Base-by-base conservation (phyloP, 2,888 invertebrate species). In the Epistrophe grossulariae region DNA sequence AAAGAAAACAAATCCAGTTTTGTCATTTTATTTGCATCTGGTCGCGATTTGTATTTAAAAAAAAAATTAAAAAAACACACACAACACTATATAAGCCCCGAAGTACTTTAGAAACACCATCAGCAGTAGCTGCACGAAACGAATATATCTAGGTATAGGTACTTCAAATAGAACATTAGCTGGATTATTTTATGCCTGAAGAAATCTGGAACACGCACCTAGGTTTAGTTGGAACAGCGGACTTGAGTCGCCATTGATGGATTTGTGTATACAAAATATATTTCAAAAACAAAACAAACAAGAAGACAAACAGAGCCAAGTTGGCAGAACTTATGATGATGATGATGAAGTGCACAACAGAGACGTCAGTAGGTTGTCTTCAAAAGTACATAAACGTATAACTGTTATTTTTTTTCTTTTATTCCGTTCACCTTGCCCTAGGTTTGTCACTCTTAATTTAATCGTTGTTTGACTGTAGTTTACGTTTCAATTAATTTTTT, bases 151-250 rank as follows among this genome's bases (percentile, higher is more conserved):
- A n/a, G n/a, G n/a, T 55, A 60, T 66, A 24, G 1, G 3, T 24
- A 55, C 19, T 70, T 70, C 60, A 55, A 76, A 71, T 66, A 71
- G 76, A 76, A 83, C 76, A 76, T 83, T 79, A 87, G 83, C 66
- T 74, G 87, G 87, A 87, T 87, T 87, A 87, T 76, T 76, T 79
- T 79, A 74, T 76, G 72, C 87, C 52, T 68, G 66, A 76, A 55
- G 83, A 79, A 83, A 87, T 87, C 83, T 87, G 87, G 87, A 83
- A 74, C 87, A 87, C 83, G 85, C 74, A 87, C 57, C 74, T 48
- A 70, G 70, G 66, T 70, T 24, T 50, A 48, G 19, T 48, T 70
- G 59, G 28, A 66, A 31, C 52, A 15, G 45, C 45, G 43, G 76
- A 68, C 43, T 55, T 48, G 55, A 43, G 52, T 66, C 84, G 64